Evolutionary conservation across 2,797 vertebrate genomes (phyloP), one percentile per base, ranked within the genome.

Genomic region (Microctenopoma stevenorrisi): DNA sequence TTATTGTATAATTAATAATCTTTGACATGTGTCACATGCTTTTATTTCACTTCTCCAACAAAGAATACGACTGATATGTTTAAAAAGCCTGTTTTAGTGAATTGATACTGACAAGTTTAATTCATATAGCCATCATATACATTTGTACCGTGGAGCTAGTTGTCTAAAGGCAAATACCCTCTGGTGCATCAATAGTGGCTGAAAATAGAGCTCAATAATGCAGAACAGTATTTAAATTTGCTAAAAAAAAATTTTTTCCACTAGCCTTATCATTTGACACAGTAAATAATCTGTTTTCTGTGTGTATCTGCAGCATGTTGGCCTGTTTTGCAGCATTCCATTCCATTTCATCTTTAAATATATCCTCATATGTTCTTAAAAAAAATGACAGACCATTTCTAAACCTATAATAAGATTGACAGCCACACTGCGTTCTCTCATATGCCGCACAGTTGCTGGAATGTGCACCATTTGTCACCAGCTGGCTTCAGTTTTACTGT

Each of bases 401-500:
- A 9, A 60, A 43, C 1, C 1, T n/a, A 35, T 14, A 55, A 33
- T 25, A 18, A 47, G 22, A 58, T 63, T 64, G 65, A 53, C 55
- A 47, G 30, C 71, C 28, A 10, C 48, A 67, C 67, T 54, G 35
- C 30, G 49, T 42, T 53, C 40, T 43, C 43, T 62, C 35, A 58
- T 25, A 55, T 22, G 40, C 38, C 56, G 15, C 47, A 22, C 54
- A 55, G 50, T 13, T 1, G 1, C 63, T n/a, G 14, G 3, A 64
- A 43, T 65, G 49, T 28, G 55, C 47, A 18, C 62, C 63, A 63
- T 85, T 68, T 69, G 33, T 80, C 68, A 68, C 22, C 14, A 9
- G 35, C 68, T 30, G 59, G 25, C 67, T 62, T 63, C 52, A 44
- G 22, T 74, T 78, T 81, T 63, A 71, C 62, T 57, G 25, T 74